Evolutionary conservation across 1,140 invertebrate genomes (phyloP), one percentile per base, ranked within the genome.

Genomic region (Drosophila subobscura): DNA sequence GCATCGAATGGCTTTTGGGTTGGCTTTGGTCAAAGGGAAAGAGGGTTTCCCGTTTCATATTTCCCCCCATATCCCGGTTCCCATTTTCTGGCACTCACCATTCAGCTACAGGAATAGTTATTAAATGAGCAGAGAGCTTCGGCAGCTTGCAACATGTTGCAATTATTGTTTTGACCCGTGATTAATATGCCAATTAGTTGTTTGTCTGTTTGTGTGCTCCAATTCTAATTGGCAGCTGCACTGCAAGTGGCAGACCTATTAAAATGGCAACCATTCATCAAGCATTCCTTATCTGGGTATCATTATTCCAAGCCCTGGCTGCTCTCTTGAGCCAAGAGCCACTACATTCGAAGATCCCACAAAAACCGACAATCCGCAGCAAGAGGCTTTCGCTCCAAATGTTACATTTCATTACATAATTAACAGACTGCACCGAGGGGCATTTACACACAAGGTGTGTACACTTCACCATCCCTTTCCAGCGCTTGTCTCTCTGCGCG

Each of bases 51-150:
- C 5, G 14, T 42, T 55, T 45, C 22, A 16, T 2, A 25, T 54
- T 54, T 10, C 33, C 16, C 16, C 16, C 3, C 7, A 33, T 33
- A 10, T 10, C 0, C 27, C 29, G 3, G 0, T 33, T 2, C 49
- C 14, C 37, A 66, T 66, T 53, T 37, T 12, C 61, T 25, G 27
- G 22, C 22, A n/a, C 16, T 16, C 16, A 14, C 57, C 27, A 56
- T 27, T 37, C 29, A 63, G 61, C 61, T 41, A 27, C 3, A 14
- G 37, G 6, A 10, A 14, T 14, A 40, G 64, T 55, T 49, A 70
- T 70, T 68, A 68, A 56, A 68, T 56, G 42, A 56, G 42, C 64
- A 45, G 25, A 66, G 58, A 29, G 40, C 60, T 49, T 65, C 25
- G 41, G 50, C n/a, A 49, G 2, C 8, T 41, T 63, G 22, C 14